Percentiles rank a stretch among this genome's conserved stretches.
Evolutionary conservation across 2,888 invertebrate genomes (phyloP).

Genomic region (Drosophila tripunctata): DNA sequence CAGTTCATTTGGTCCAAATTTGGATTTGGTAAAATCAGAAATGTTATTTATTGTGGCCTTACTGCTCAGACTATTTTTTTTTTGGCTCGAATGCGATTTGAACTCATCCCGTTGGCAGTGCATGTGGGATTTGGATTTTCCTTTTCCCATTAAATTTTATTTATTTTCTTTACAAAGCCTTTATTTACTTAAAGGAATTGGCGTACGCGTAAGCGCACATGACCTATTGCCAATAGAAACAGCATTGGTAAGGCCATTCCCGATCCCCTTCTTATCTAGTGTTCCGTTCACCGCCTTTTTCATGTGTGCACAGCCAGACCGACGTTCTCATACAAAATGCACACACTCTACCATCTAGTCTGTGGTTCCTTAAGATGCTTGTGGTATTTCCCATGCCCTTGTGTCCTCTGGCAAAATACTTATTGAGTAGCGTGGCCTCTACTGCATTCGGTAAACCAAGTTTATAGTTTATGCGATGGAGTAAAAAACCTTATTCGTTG

Average conservation of each 20-base stretch:
- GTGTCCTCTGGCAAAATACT: constrained; percentile 18
- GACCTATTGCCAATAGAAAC: constrained; percentile 29
- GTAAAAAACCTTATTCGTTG: background rate
- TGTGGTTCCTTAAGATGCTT: constrained; percentile 26
- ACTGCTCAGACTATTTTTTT: constrained; percentile 5
- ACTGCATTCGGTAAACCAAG: background rate
- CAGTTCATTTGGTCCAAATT: constrained; percentile 9
- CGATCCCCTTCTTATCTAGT: no score
- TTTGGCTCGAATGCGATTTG: constrained; percentile 18
- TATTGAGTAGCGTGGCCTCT: constrained; percentile 16
- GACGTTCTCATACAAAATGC: background rate
- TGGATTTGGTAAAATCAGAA: constrained; percentile 9
- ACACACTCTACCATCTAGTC: constrained; percentile 3
- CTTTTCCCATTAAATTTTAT: constrained; percentile 57
- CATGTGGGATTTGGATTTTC: constrained; percentile 28
- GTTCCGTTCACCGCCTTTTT: background rate
- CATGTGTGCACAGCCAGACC: constrained; percentile 3
- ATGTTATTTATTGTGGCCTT: constrained; percentile 20
- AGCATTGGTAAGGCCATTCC: constrained; percentile 5
- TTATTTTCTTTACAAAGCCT: constrained; percentile 44
- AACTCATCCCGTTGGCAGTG: constrained; percentile 19
- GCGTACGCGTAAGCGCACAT: constrained; percentile 29
- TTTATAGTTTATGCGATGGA: constrained; percentile 1
- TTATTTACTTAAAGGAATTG: constrained; percentile 48
- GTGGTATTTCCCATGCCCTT: constrained; percentile 2